Evolutionary conservation across 2,113 vertebrate species (phyloP).

Genomic region (Antidorcas marsupialis): DNA sequence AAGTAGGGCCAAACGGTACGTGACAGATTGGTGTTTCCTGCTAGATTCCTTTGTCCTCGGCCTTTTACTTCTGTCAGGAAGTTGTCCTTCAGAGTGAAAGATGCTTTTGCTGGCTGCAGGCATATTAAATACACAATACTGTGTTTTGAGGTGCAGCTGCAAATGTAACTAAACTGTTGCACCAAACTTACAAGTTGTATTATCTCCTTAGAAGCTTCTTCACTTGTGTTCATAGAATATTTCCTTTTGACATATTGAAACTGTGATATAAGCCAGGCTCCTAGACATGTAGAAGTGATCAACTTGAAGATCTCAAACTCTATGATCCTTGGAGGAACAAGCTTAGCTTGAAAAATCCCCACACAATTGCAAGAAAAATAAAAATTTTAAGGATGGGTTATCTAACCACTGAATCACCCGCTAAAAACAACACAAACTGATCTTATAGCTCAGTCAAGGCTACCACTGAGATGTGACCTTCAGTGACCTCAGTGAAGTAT

Average conservation of each 20-base stretch:
- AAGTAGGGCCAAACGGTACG: not conserved
- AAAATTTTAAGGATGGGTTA: not conserved
- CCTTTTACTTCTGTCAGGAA: not conserved
- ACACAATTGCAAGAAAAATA: not conserved
- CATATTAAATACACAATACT: not conserved
- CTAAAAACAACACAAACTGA: not conserved
- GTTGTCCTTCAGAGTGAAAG: not conserved
- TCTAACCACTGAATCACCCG: not conserved
- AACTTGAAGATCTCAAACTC: not conserved
- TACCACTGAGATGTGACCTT: not conserved
- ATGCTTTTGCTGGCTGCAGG: not conserved
- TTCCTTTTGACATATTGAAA: not conserved
- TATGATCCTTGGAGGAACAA: not conserved
- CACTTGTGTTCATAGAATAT: not conserved
- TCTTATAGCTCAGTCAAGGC: not conserved
- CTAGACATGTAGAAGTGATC: not conserved
- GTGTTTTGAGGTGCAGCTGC: not conserved
- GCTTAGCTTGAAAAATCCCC: not conserved
- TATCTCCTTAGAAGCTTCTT: not conserved
- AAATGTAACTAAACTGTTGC: constrained; percentile 18
- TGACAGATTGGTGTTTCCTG: not conserved
- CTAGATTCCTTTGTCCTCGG: not conserved
- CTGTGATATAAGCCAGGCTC: not conserved
- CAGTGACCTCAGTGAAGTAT: not conserved
- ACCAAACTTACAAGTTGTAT: not conserved